Evolutionary conservation across 2,888 invertebrate species (phyloP), one percentile per base, ranked within the genome.

Genomic region (Lamproptera curius): DNA sequence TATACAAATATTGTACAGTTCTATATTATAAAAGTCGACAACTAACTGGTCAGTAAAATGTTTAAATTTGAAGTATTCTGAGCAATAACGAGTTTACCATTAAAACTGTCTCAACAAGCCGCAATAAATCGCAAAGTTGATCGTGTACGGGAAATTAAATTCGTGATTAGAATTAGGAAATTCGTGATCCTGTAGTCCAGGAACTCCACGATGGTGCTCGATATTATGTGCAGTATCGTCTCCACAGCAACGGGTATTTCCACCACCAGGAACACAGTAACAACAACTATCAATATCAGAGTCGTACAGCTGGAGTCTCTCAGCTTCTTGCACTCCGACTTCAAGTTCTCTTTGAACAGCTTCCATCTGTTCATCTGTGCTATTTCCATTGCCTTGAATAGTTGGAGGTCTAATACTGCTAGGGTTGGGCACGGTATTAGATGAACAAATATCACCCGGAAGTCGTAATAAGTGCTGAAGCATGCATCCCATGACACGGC

Each of bases 91-190:
- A n/a, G n/a, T n/a, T n/a, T n/a, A n/a, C n/a, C n/a, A n/a, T n/a
- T n/a, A 89, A 76, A 98, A 98, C 73, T 96, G 96, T 23, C 96
- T 89, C 26, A 96, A 96, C 98, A 98, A 98, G 15, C 97, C 97
- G 73, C 97, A 97, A 70, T 98, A 98, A 57, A 97, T 97, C 51
- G 96, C 97, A 67, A 98, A 97, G 76, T 97, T 97, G 49, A 97
- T 93, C 9, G 97, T 97, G 78, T 97, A 97, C 38, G 95, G 95
- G 31, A 96, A 73, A 96, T 94, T 81, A 97, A 96, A 84, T 97
- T 97, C 9, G 95, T 95, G 67, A 96, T 92, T 52, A 94, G 75
- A 48, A 95, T 93, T 53, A 95, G 88, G 15, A 93, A 90, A 68
- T 94, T 94, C 11, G 94, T 94, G 42, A 94, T 91, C 56, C 92